Conservation (phyloP, 2,888 invertebrate species). For the Parelbella ahira region DNA sequence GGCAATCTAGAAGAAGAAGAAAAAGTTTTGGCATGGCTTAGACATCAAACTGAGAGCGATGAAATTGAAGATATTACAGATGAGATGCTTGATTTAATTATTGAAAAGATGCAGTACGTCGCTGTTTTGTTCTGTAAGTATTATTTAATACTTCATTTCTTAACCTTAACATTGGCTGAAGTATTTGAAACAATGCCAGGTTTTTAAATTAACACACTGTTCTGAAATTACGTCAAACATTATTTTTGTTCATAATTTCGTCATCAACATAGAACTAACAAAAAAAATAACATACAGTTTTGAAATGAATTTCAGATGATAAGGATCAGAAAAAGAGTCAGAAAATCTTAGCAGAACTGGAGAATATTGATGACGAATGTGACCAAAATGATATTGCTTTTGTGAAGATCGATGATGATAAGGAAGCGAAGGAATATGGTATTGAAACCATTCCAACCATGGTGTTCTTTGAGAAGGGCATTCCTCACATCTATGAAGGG, state of each 20-base stretch:
- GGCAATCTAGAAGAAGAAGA: constrained; percentile 95
- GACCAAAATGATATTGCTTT: constrained; percentile 95
- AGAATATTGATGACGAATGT: constrained; percentile 95
- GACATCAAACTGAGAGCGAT: constrained; percentile 90
- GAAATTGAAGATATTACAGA: constrained; percentile 97
- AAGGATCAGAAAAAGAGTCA: constrained; percentile 95
- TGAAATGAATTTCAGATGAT: constrained; percentile 90
- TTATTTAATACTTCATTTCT: constrained; percentile 24
- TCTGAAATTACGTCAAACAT: constrained; percentile 37
- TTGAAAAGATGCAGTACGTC: constrained; percentile 92
- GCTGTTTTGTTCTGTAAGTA: constrained; percentile 95
- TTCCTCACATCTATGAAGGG: constrained; percentile 94
- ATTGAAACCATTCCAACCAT: constrained; percentile 92
- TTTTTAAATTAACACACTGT: constrained; percentile 41
- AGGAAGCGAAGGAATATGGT: constrained; percentile 94
- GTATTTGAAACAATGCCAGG: constrained; percentile 51
- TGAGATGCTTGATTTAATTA: constrained; percentile 94
- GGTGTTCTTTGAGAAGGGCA: constrained; percentile 94
- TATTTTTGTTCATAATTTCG: constrained; percentile 36
- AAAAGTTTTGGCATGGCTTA: constrained; percentile 92
- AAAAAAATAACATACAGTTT: constrained; percentile 77
- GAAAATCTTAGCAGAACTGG: constrained; percentile 91
- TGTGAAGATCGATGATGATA: constrained; percentile 93
- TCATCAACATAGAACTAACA: constrained; percentile 64
- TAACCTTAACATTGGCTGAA: constrained; percentile 43